Conservation (phyloP, 2,113 vertebrate genomes). For the Oryzias curvinotus region DNA sequence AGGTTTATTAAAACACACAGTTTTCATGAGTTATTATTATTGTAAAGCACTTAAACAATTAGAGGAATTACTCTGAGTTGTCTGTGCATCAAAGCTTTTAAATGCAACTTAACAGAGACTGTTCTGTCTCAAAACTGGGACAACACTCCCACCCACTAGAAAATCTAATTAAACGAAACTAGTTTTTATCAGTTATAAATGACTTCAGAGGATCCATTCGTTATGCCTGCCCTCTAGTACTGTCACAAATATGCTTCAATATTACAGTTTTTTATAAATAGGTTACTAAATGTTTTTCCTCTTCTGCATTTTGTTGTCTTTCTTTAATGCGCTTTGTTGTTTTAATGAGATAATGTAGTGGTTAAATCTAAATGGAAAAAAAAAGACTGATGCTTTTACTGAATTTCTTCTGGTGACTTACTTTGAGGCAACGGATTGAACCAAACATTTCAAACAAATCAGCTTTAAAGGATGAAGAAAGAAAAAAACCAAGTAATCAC, state of each 20-base stretch:
- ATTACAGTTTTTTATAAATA: constrained; percentile 81
- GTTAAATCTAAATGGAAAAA: background rate
- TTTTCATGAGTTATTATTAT: constrained; percentile 59
- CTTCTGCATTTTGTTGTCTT: constrained; percentile 52
- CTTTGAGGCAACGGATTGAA: constrained; percentile 47
- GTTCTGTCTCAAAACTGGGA: constrained; percentile 77
- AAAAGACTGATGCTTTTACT: constrained; percentile 28
- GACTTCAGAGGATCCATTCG: constrained; percentile 81
- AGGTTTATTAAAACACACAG: constrained; percentile 59
- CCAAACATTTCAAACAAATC: constrained; percentile 58
- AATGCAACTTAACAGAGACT: constrained; percentile 77
- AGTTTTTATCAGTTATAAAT: constrained; percentile 84
- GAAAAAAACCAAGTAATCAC: constrained; percentile 70
- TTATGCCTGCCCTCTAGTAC: constrained; percentile 81
- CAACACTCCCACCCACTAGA: constrained; percentile 75
- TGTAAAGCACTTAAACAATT: background rate
- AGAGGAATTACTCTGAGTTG: constrained; percentile 40
- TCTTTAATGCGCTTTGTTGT: constrained; percentile 33
- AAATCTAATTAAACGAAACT: constrained; percentile 86
- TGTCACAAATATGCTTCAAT: constrained; percentile 78
- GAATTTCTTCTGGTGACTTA: constrained; percentile 52
- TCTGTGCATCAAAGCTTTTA: constrained; percentile 64
- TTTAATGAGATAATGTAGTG: constrained; percentile 18
- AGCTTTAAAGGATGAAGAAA: constrained; percentile 57
- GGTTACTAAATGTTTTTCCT: constrained; percentile 70